Evolutionary conservation across 2,113 vertebrate genomes (phyloP).

Genomic region (Porphyrio hochstetteri): DNA sequence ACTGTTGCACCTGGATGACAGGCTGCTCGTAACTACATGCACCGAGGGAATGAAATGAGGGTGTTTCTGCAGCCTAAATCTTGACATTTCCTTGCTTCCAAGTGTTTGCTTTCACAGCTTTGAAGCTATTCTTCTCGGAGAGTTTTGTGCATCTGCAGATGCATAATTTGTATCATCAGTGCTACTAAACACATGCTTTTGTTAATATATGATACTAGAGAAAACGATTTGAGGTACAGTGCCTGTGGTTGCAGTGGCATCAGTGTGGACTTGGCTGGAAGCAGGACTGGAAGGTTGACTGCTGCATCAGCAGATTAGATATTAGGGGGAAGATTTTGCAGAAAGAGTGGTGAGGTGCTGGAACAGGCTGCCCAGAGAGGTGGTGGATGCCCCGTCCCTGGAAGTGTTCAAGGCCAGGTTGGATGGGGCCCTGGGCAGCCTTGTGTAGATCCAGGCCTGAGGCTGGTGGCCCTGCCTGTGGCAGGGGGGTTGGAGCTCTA

Average conservation of each 20-base stretch:
- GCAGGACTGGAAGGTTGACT: background rate
- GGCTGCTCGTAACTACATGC: background rate
- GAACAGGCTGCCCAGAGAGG: too few relatives aligned
- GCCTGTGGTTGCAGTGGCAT: background rate
- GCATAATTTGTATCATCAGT: background rate
- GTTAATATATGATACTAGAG: background rate
- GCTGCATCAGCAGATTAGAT: background rate
- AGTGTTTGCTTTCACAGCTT: background rate
- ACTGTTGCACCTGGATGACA: slow-evolving; percentile 11
- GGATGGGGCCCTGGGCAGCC: too few relatives aligned
- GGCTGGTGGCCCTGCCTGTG: too few relatives aligned
- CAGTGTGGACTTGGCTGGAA: background rate
- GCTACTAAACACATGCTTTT: background rate
- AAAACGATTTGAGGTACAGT: background rate
- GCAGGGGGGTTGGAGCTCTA: too few relatives aligned
- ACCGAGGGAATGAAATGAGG: background rate
- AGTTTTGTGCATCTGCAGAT: background rate
- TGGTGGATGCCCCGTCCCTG: too few relatives aligned
- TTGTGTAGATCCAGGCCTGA: too few relatives aligned
- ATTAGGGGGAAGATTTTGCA: too few relatives aligned
- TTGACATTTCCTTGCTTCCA: background rate
- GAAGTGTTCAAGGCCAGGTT: too few relatives aligned
- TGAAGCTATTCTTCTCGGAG: background rate
- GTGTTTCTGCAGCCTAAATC: slow-evolving; percentile 2
- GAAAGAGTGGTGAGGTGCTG: too few relatives aligned